phyloP scores from a whole-genome alignment of 2,797 vertebrate genomes.

The Pagetopsis macropterus region DNA sequence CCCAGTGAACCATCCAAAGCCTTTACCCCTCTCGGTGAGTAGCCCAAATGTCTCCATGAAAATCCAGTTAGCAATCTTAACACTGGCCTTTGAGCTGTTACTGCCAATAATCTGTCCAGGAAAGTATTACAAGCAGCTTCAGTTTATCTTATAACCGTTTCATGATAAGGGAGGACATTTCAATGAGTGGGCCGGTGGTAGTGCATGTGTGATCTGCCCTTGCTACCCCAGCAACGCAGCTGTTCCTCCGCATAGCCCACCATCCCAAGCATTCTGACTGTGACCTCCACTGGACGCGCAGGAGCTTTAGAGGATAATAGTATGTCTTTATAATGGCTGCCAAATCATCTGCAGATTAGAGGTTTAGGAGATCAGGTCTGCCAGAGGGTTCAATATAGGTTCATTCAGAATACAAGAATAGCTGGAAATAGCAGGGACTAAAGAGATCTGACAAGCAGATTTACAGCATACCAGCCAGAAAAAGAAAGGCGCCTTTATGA shows the following conservation, averaged over 20 bases:
- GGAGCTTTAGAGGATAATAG: conserved; percentile 80
- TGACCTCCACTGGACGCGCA: conserved; percentile 75
- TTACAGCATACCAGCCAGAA: conserved; percentile 55
- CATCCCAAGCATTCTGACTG: conserved; percentile 74
- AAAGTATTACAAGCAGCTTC: conserved; percentile 46
- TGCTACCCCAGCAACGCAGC: conserved; percentile 68
- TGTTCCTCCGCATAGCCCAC: conserved; percentile 70
- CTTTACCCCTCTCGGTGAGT: conserved; percentile 96
- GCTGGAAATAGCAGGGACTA: conserved; percentile 57
- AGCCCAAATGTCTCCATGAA: conserved; percentile 16
- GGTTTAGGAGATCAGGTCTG: conserved; percentile 77
- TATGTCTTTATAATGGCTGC: conserved; percentile 82
- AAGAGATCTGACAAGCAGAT: conserved; percentile 60
- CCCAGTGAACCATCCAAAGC: conserved; percentile 96
- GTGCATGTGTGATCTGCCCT: conserved; percentile 66
- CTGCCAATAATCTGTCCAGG: conserved; percentile 31
- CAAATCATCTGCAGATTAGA: conserved; percentile 81
- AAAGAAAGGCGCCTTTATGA: conserved; percentile 27
- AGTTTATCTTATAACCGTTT: conserved; percentile 42
- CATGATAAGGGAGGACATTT: conserved; percentile 45
- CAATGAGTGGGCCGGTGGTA: conserved; percentile 34
- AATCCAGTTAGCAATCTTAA: conserved; percentile 25
- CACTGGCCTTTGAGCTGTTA: conserved; percentile 19
- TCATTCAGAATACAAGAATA: conserved; percentile 78
- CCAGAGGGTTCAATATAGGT: conserved; percentile 70